A percentile compares a stretch with the other conserved stretches of the same genome.
These are phyloP conservation scores for Catocala fraxini DNA, from an alignment of 2,888 invertebrate species.

Conservation along the genomic window DNA sequence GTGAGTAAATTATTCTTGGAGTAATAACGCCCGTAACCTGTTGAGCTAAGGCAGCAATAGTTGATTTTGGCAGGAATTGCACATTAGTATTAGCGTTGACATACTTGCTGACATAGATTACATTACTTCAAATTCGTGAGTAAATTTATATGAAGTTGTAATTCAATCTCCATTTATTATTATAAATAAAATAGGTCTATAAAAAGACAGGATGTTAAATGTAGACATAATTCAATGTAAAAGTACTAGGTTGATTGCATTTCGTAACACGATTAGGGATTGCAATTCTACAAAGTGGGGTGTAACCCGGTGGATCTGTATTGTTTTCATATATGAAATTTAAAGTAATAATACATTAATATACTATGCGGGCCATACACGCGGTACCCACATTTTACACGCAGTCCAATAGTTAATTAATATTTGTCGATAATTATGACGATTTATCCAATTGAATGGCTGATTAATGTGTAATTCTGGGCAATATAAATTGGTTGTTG, in stretches of 20 bases:
- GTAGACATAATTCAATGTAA: neutral
- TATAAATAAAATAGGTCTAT: neutral
- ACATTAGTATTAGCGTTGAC: too few species aligned
- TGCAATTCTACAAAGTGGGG: neutral
- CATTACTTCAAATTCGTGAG: too few species aligned
- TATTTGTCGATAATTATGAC: slow-evolving; percentile 1
- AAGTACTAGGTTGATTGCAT: neutral
- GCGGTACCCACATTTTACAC: neutral
- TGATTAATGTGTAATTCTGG: slow-evolving; percentile 3
- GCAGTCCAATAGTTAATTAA: neutral
- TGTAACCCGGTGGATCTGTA: neutral
- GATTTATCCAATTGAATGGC: slow-evolving; percentile 3
- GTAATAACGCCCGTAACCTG: too few species aligned
- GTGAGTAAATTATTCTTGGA: too few species aligned
- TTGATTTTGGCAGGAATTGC: too few species aligned
- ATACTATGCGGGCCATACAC: neutral
- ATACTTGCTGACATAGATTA: too few species aligned
- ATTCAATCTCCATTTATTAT: neutral
- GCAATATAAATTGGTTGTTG: neutral
- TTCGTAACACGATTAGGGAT: neutral
- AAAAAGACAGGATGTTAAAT: too few species aligned
- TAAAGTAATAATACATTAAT: neutral
- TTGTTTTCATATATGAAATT: neutral
- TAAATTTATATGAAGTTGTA: too few species aligned
- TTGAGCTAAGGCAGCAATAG: too few species aligned